Evolutionary conservation across 2,797 vertebrate species (phyloP), one percentile per base, ranked within the genome.

Genomic region (Australoheros facetus): DNA sequence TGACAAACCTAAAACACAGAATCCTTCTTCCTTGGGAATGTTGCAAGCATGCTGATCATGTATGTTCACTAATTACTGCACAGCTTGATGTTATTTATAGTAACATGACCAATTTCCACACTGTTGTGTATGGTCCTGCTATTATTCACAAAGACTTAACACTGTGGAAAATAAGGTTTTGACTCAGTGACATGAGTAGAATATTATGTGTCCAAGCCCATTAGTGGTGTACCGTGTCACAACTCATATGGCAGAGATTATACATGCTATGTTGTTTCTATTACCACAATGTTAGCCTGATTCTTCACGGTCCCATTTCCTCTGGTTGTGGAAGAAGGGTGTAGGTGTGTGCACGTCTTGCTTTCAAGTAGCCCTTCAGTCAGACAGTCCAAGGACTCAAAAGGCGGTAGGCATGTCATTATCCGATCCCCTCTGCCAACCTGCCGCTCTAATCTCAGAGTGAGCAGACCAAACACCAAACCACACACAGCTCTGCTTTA

Each of bases 351-450:
- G 77, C 11, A 81, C 28, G 53, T 75, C 53, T 77, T 74, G 72
- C 84, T 88, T 89, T 85, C 70, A 89, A 86, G 84, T 72, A 72
- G 82, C 82, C 73, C 77, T 37, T 56, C 69, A 72, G 85, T 86
- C 91, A 94, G 94, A 95, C 92, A 91, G 89, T 89, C 87, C 93
- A 94, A 93, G 93, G 94, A 89, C 94, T 94, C 64, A 4, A 58
- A 88, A 85, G 84, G 91, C 28, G 53, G 91, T 77, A 95, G 93
- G 92, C 91, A 88, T 95, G 93, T 91, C 90, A 93, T 96, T 95
- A 95, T 87, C 88, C 85, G 66, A 91, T 92, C 90, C 91, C 84
- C 81, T 89, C 80, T 88, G 92, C 88, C 90, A 94, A 92, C 87
- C 92, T 92, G 90, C 89, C 81, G 87, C 93, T 90, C 89, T 93